A percentile compares a stretch with the other conserved stretches of the same genome.
Conservation (phyloP, 2,113 vertebrate genomes). For the Egretta garzetta region DNA sequence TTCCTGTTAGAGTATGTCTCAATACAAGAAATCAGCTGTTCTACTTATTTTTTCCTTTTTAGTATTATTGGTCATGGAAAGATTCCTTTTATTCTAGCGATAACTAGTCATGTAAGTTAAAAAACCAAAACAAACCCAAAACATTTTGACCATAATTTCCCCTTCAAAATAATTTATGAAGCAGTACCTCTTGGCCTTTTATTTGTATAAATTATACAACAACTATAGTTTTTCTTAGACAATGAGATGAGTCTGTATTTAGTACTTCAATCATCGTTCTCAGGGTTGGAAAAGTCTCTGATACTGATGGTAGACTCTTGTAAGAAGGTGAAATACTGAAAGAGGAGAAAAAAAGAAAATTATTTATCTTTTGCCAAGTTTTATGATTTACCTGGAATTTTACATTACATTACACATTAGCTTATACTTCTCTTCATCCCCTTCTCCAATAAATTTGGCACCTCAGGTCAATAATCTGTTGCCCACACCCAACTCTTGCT, state of each 20-base stretch:
- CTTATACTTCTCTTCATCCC: neutral
- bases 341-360: slow-evolving; percentile 19
- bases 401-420: neutral
- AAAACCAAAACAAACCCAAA: slow-evolving; percentile 11
- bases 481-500: neutral
- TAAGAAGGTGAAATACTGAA: slow-evolving; percentile 91
- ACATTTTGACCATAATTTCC: slow-evolving; percentile 42
- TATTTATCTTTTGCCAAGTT: neutral
- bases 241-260: slow-evolving; percentile 92
- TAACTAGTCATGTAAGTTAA: slow-evolving; percentile 41
- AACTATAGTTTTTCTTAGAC: slow-evolving; percentile 84
- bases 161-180: slow-evolving; percentile 75
- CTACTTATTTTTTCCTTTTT: neutral
- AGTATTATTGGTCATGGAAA: neutral
- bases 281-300: slow-evolving; percentile 91
- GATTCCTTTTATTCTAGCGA: neutral
- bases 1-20: neutral
- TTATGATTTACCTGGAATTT: neutral
- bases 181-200: slow-evolving; percentile 57
- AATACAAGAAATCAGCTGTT: neutral
- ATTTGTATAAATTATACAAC: slow-evolving; percentile 68
- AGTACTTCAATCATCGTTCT: slow-evolving; percentile 95
- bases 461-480: neutral
- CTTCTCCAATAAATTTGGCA: neutral
- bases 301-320: slow-evolving; percentile 90